Base-by-base conservation (phyloP, 35 echinoderm and acorn worm genomes). In the Amphiura filiformis region DNA sequence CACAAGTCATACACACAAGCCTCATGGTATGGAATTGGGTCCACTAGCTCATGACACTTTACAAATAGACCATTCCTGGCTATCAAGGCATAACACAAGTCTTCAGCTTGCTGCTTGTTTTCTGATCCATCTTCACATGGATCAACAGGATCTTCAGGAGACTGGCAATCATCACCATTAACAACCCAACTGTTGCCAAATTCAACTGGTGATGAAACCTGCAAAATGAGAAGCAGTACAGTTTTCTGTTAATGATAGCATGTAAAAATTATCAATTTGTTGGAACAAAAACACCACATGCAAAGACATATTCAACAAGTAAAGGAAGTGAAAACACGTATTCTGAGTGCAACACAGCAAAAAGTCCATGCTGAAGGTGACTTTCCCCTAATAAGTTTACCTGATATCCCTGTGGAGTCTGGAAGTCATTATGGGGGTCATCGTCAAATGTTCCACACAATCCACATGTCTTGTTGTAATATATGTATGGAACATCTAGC, bases 81-180 rank as follows among this genome's bases (percentile, higher is more conserved):
- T 11, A 95, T 86, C 31, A 95, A 77, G 80, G 88, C 57, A 75
- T 95, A 95, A 34, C 93, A 95, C 75, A 92, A 76, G 57, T 95
- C 93, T 44, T 85, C 38, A 4, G 90, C 93, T 33, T 31, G 23
- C 12, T 81, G 32, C 39, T 86, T 79, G 20, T 39, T 75, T 31
- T 91, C 76, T 22, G 80, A 37, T 82, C 84, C 85, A 15, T 82
- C 88, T 37, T 91, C 77, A 76, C 93, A 95, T 11, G 90, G 86
- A 56, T 92, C 90, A 18, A 78, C 82, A 34, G 78, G 87, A 7
- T 34, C 44, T 20, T 28, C 52, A 20, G 34, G 32, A 31, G 17
- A 26, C 15, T 44, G 34, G 34, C 81, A 83, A n/a, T 65, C 20
- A 75, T 82, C 87, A 36, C 35, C 39, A 30, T 32, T 76, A 30